Percentiles rank a stretch among this genome's conserved stretches.
These are phyloP conservation scores for Muschampia plurimacula DNA, from an alignment of 2,888 invertebrate species.

Conservation along the genomic window DNA sequence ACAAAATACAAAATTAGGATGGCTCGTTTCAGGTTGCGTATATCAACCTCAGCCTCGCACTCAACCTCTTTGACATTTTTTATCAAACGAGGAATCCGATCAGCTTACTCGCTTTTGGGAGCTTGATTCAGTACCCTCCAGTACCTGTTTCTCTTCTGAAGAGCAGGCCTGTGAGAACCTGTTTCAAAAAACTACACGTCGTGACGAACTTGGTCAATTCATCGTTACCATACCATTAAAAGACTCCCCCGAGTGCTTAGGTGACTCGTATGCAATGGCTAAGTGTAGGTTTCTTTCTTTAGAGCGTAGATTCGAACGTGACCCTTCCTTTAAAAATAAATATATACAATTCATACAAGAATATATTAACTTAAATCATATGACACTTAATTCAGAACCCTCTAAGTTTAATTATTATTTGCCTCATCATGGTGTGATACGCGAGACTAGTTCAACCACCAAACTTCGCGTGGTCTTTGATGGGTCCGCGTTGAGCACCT, in stretches of 20 bases:
- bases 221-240: conserved; percentile 25
- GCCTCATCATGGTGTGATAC: conserved; percentile 12
- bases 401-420: conserved; percentile 20
- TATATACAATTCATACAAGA: conserved; percentile 10
- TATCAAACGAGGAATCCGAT: neutral
- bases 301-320: conserved; percentile 14
- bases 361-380: conserved; percentile 15
- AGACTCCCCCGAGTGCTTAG: conserved; percentile 24
- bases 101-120: conserved; percentile 9
- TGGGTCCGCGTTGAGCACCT: conserved; percentile 7
- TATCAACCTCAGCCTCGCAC: neutral
- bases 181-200: conserved; percentile 12
- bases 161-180: conserved; percentile 20
- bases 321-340: conserved; percentile 12
- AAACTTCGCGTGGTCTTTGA: conserved; percentile 17
- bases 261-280: conserved; percentile 21
- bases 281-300: conserved; percentile 19
- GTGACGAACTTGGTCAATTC: conserved; percentile 11
- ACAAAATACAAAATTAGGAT: conserved; percentile 15
- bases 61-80: conserved; percentile 3
- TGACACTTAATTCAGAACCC: neutral
- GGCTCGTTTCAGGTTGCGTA: conserved; percentile 17
- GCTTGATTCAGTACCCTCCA: neutral
- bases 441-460: conserved; percentile 16
- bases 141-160: conserved; percentile 4